Percentiles rank a stretch among this genome's conserved stretches.
Conservation (phyloP, 2,888 invertebrate species). For the Chymomyza procnemis region DNA sequence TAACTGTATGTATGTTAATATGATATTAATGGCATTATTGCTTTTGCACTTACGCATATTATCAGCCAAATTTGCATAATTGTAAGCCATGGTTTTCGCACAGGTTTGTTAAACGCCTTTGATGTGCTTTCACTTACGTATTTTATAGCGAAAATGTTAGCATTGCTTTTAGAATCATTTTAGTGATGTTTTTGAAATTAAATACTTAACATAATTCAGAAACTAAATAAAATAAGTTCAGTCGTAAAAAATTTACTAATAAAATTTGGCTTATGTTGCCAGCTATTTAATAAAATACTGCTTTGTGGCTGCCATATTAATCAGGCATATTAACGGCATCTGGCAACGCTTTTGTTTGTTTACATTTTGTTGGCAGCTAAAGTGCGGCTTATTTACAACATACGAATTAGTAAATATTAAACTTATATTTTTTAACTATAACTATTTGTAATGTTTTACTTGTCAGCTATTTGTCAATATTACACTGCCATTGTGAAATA, state of each 20-base stretch:
- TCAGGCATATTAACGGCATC: not conserved
- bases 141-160: slow-evolving; percentile 6
- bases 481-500: not conserved
- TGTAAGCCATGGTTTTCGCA: slow-evolving; percentile 62
- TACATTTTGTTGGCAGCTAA: not conserved
- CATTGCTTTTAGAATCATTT: slow-evolving; percentile 29
- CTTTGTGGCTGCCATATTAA: not conserved
- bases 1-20: not conserved
- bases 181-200: not conserved
- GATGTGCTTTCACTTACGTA: not conserved
- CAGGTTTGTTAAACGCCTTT: not conserved
- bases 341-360: not conserved
- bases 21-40: not conserved
- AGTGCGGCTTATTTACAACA: not conserved
- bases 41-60: slow-evolving; percentile 68
- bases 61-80: slow-evolving; percentile 65
- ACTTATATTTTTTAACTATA: not conserved
- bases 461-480: not conserved
- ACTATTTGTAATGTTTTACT: not conserved
- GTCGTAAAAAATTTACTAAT: not conserved
- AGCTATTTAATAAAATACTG: not conserved
- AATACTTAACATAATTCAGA: not conserved
- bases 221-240: not conserved
- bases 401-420: not conserved
- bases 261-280: not conserved